Conservation (phyloP, 2,797 vertebrate species). For the Erethizon dorsatum region DNA sequence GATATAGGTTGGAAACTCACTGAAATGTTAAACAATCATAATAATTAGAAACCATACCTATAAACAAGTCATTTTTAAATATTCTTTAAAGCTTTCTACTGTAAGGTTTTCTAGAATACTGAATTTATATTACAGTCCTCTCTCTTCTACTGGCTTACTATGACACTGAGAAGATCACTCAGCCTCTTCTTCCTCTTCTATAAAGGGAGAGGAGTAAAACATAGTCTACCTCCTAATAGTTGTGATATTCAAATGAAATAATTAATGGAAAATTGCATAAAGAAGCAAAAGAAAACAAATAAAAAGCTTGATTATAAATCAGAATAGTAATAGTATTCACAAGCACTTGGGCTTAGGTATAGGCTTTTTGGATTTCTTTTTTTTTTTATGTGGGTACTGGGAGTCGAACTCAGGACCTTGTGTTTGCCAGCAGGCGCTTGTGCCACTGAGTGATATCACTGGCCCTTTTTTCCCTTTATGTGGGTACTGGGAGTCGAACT, state of each 20-base stretch:
- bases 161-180: not conserved
- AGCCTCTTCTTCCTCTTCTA: constrained; percentile 5
- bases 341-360: not conserved
- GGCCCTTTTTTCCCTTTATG: too few species aligned
- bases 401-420: too few species aligned
- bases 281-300: constrained; percentile 41
- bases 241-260: constrained; percentile 44
- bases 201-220: not conserved
- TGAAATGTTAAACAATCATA: constrained; percentile 54
- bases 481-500: too few species aligned
- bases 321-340: not conserved
- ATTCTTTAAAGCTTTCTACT: not conserved
- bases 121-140: not conserved
- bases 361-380: not conserved
- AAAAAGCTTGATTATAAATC: constrained; percentile 26
- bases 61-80: constrained; percentile 21
- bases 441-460: too few species aligned
- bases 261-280: constrained; percentile 21
- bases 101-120: not conserved
- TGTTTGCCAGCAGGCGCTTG: too few species aligned
- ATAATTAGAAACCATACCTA: not conserved
- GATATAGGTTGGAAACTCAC: not conserved
- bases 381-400: too few species aligned
- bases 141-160: constrained; percentile 24
- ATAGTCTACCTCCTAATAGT: not conserved